Evolutionary conservation across 1,140 invertebrate genomes (phyloP), one percentile per base, ranked within the genome.

Genomic region (Paralvinella palmiformis): DNA sequence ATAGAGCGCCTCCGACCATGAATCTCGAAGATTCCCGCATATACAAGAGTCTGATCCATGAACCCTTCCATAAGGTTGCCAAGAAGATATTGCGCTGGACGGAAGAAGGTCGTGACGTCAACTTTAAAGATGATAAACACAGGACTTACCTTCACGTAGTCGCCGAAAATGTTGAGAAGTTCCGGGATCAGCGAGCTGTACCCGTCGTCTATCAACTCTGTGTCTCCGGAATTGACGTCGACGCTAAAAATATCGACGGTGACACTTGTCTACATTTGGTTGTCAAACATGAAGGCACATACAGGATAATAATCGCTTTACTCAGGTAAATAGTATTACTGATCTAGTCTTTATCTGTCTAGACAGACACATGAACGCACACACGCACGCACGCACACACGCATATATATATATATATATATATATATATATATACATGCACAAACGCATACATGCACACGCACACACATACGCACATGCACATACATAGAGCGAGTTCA

Each of bases 141-240:
- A 24, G 33, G 55, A 60, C 58, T 3, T 60, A 41, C 58, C 41
- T 60, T 32, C 58, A 60, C 35, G 35, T 41, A 5, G 58, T 45
- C 35, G 44, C 13, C 10, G 24, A 45, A 5, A 22, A 27, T 7
- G 58, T 24, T 37, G 55, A 3, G n/a, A 60, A 60, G 58, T 60
- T 60, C 37, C 27, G 41, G 20, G 35, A 60, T 4, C 58, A 32
- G 3, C 6, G 36, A 6, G 58, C 58, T 1, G 20, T 60, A 36
- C n/a, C 58, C 5, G 58, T 36, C 35, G 58, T 60, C 3, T 60
- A 60, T 36, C 37, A 45, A 22, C 36, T 60, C 7, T 45, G 10
- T 37, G 4, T 60, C 33, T 32, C 58, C 6, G 58, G 58, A 3
- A 27, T 60, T 24, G 58, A 37, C 37, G 33, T 60, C 6, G 35